A percentile compares a stretch with the other conserved stretches of the same genome.
Conservation (phyloP, 2,888 invertebrate genomes). For the Cybosia mesomella region DNA sequence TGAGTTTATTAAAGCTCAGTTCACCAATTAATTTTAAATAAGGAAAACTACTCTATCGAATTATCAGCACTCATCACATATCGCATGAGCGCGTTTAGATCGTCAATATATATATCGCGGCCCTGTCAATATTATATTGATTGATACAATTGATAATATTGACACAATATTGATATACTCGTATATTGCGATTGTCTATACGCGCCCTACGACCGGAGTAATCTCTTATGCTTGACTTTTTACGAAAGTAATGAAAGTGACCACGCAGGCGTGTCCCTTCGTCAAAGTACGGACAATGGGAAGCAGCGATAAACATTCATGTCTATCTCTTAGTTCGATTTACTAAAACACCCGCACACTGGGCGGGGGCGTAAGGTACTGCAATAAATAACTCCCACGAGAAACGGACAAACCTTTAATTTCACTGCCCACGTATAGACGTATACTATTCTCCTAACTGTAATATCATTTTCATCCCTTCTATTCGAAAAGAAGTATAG, state of each 20-base stretch:
- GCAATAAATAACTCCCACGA: slow-evolving; percentile 10
- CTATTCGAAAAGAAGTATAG: too few relatives aligned
- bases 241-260: neutral
- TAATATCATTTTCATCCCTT: neutral
- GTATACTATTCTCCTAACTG: neutral
- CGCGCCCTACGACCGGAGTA: neutral
- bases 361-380: neutral
- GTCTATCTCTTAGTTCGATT: slow-evolving; percentile 3
- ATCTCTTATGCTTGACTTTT: neutral
- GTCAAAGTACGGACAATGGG: neutral
- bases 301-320: neutral
- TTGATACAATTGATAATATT: too few relatives aligned
- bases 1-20: too few relatives aligned
- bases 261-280: neutral
- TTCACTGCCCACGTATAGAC: slow-evolving; percentile 4
- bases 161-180: too few relatives aligned
- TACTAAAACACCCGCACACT: slow-evolving; percentile 4
- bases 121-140: too few relatives aligned
- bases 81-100: too few relatives aligned
- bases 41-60: too few relatives aligned
- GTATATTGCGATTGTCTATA: too few relatives aligned
- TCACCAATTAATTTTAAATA: too few relatives aligned
- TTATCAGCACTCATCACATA: too few relatives aligned
- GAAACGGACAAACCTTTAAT: slow-evolving; percentile 7
- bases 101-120: too few relatives aligned